Evolutionary conservation across 2,888 invertebrate genomes (phyloP), one percentile per base, ranked within the genome.

Genomic region (Patella ulyssiponensis): DNA sequence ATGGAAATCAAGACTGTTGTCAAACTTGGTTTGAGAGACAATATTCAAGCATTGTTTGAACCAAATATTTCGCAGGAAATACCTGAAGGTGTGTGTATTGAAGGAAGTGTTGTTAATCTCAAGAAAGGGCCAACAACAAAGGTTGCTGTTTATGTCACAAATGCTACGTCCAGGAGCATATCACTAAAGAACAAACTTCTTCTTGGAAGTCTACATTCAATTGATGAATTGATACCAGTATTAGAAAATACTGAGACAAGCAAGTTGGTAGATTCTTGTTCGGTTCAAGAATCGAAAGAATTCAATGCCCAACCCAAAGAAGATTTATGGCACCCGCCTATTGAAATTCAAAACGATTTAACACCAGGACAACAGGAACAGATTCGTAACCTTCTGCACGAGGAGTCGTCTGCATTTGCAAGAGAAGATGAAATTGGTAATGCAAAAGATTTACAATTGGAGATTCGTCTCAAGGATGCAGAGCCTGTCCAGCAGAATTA

Each of bases 341-440:
- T 82, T 27, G 80, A 82, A 52, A 53, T 82, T 7, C 27, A 20
- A 14, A 27, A 20, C 51, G 71, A 69, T 14, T 72, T 82, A 5
- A 64, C 75, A 3, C 64, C 53, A 33, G 74, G 78, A 5, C 78
- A 83, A 74, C 51, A 79, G 52, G 58, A 27, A 15, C 12, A 72
- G 52, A 69, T 81, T 12, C 75, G 69, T n/a, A 17, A 80, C 58
- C 54, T 83, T 56, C 71, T 84, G 17, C 20, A 72, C 11, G 80
- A 83, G 71, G 79, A 84, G 52, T 74, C 73, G 51, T 56, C 51
- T 20, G 77, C 80, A 11, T 84, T 85, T 75, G 72, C 83, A 14
- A 33, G 33, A 27, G 76, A 78, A 69, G 69, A 79, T 77, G 85
- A 85, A 64, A 71, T 83, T 17, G 82, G 83, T 3, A 74, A 54